Percentiles rank a stretch among this genome's conserved stretches.
Evolutionary conservation across 2,888 invertebrate species (phyloP).

Genomic region (Maniola hyperantus): DNA sequence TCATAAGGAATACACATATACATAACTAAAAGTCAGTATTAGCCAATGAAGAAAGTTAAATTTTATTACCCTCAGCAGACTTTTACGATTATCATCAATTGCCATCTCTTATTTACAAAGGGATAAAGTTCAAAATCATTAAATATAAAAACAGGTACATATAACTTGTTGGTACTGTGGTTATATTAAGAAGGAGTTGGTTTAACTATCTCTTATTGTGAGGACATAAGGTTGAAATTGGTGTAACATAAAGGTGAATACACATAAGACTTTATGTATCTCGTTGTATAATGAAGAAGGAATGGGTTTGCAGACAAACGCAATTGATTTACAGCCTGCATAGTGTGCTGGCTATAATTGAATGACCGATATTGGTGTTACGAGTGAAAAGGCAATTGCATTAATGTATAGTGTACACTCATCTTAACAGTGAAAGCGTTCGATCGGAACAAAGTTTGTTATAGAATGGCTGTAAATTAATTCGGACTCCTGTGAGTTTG

Average conservation of each 20-base stretch:
- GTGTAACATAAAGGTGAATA: not conserved
- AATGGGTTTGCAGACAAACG: constrained; percentile 39
- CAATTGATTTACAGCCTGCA: constrained; percentile 42
- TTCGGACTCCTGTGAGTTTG: not conserved
- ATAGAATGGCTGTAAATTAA: constrained; percentile 1
- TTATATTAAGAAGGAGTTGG: constrained; percentile 35
- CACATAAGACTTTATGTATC: constrained; percentile 23
- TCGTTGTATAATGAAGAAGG: constrained; percentile 35
- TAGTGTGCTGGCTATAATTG: constrained; percentile 39
- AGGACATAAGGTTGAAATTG: constrained; percentile 24
- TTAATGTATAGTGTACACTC: constrained; percentile 28
- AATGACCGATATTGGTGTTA: constrained; percentile 42
- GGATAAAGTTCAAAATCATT: constrained; percentile 25
- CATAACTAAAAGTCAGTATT: constrained; percentile 45
- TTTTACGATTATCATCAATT: constrained; percentile 45
- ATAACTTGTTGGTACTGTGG: constrained; percentile 25
- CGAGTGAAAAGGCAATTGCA: constrained; percentile 42
- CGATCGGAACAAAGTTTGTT: constrained; percentile 11
- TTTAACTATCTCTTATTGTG: constrained; percentile 19
- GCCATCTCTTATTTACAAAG: constrained; percentile 1
- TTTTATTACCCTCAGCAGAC: constrained; percentile 51
- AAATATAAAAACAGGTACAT: constrained; percentile 5
- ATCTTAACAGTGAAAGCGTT: constrained; percentile 28
- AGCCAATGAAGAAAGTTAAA: constrained; percentile 49
- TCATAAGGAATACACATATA: constrained; percentile 44